A percentile compares a stretch with the other conserved stretches of the same genome.
Conservation (phyloP, 2,113 vertebrate species). For the Tragelaphus imberbis region DNA sequence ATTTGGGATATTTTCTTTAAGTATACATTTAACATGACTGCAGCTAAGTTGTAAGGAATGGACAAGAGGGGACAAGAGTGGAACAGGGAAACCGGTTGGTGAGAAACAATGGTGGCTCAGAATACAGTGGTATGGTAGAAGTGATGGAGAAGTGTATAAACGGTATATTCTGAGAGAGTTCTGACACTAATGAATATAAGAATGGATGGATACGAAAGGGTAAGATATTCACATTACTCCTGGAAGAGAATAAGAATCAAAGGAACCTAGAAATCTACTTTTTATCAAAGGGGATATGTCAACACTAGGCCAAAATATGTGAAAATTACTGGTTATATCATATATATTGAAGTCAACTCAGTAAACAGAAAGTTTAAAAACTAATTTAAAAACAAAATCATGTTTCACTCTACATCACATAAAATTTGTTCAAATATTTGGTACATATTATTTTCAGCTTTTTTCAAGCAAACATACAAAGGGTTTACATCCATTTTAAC, state of each 20-base stretch:
- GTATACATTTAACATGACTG: neutral
- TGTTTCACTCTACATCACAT: neutral
- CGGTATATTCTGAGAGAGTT: neutral
- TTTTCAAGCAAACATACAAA: neutral
- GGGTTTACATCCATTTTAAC: neutral
- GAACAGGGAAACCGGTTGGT: neutral
- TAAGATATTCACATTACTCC: neutral
- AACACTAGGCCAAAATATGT: neutral
- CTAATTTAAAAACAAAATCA: conserved; percentile 28
- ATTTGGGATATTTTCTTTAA: neutral
- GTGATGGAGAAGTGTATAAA: neutral
- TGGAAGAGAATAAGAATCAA: neutral
- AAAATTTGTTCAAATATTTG: neutral
- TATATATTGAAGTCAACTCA: neutral
- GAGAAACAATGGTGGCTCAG: neutral
- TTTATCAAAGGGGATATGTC: neutral
- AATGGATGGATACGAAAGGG: neutral
- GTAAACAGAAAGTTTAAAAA: neutral
- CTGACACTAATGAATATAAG: neutral
- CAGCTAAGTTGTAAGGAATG: neutral
- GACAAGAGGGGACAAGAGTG: neutral
- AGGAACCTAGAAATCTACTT: neutral
- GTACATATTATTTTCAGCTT: neutral
- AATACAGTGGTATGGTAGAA: neutral
- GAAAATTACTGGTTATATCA: neutral